A percentile compares a stretch with the other conserved stretches of the same genome.
Conservation (phyloP, 2,113 vertebrate genomes). For the Meleagris gallopavo region DNA sequence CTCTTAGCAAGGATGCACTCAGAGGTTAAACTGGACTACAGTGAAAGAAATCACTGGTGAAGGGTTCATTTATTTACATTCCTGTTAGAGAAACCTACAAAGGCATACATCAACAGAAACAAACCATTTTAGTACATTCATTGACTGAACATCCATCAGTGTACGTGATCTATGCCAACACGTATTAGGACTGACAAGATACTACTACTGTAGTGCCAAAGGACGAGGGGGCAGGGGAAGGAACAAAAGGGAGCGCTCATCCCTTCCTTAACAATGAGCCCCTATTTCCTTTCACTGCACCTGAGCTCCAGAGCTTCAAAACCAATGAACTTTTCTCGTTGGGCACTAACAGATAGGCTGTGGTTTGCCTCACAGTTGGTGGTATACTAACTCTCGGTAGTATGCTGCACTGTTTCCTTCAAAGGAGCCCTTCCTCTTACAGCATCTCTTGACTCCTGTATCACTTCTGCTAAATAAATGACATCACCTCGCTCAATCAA, state of each 20-base stretch:
- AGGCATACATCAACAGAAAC: slow-evolving; percentile 71
- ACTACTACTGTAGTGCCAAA: slow-evolving; percentile 76
- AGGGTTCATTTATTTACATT: slow-evolving; percentile 68
- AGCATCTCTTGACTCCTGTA: slow-evolving; percentile 40
- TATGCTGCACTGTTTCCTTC: slow-evolving; percentile 4
- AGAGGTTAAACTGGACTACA: slow-evolving; percentile 60
- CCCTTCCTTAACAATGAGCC: slow-evolving; percentile 75
- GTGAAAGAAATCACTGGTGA: slow-evolving; percentile 33
- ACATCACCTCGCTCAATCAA: slow-evolving; percentile 62
- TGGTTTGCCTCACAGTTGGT: slow-evolving; percentile 51
- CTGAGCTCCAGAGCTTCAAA: slow-evolving; percentile 73
- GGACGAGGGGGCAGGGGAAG: slow-evolving; percentile 18
- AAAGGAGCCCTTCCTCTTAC: slow-evolving; percentile 27
- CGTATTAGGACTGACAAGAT: slow-evolving; percentile 80
- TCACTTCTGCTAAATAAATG: slow-evolving; percentile 67
- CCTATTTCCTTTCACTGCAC: slow-evolving; percentile 78
- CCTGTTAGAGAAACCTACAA: slow-evolving; percentile 51
- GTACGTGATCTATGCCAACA: slow-evolving; percentile 64
- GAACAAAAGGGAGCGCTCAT: slow-evolving; percentile 76
- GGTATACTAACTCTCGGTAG: background rate
- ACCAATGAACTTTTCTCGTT: slow-evolving; percentile 55
- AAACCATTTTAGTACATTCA: slow-evolving; percentile 53
- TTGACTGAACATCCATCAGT: slow-evolving; percentile 73
- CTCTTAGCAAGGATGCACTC: background rate
- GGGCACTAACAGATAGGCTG: slow-evolving; percentile 60